These are phyloP conservation scores for Phataginus tetradactyla DNA, from an alignment of 2,797 vertebrate species.

Conservation along the genomic window DNA sequence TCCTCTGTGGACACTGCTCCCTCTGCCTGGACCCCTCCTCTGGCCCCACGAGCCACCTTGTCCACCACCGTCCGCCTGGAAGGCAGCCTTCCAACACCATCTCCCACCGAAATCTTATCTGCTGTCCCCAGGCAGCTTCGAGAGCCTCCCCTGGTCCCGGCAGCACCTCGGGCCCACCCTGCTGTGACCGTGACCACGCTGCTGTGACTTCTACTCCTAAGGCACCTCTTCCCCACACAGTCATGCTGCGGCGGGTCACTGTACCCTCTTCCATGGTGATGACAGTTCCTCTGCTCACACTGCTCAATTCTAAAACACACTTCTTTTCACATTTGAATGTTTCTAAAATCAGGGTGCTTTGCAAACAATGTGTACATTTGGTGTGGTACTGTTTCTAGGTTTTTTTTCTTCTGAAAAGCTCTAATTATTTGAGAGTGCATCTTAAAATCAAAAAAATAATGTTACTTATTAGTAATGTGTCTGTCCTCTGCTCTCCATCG, in stretches of 20 bases:
- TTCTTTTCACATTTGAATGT: slow-evolving; percentile 36
- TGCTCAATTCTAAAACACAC: slow-evolving; percentile 10
- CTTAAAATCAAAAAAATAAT: slow-evolving; percentile 54
- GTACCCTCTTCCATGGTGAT: slow-evolving; percentile 9
- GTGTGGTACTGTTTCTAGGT: background rate
- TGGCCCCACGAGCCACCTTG: background rate
- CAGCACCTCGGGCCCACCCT: fast-evolving
- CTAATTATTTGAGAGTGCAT: slow-evolving; percentile 25
- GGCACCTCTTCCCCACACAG: background rate
- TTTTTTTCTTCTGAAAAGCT: slow-evolving; percentile 36
- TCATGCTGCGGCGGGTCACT: background rate
- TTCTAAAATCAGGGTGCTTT: slow-evolving; percentile 47
- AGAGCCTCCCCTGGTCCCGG: background rate
- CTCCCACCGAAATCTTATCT: background rate
- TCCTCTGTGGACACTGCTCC: background rate
- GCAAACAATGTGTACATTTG: slow-evolving; percentile 32
- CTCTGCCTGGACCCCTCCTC: background rate
- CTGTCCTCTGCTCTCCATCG: background rate
- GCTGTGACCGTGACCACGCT: background rate
- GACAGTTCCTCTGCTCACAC: background rate
- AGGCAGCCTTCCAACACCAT: background rate
- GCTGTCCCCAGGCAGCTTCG: background rate
- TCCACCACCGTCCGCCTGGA: background rate
- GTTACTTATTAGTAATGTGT: background rate
- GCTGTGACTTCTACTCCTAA: background rate